These are phyloP conservation scores for Gandaritis pyraliata DNA, from an alignment of 2,888 invertebrate species.

Conservation along the genomic window DNA sequence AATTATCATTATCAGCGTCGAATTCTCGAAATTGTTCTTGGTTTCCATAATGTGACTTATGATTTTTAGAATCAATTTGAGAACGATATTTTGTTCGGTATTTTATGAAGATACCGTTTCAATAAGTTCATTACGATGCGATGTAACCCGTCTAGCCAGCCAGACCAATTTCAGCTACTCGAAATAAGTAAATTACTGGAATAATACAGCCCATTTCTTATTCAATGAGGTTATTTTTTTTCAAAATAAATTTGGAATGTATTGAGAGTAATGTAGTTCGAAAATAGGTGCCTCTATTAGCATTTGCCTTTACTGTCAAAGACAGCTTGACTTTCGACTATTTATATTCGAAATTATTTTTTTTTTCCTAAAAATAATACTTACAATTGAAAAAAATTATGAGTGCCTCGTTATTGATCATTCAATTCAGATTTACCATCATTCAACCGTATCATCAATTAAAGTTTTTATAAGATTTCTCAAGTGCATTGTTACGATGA, in stretches of 20 bases:
- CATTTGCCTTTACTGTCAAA: too few relatives aligned
- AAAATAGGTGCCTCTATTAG: too few relatives aligned
- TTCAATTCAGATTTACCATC: constrained; percentile 8
- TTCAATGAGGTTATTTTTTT: too few relatives aligned
- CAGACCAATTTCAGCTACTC: constrained; percentile 2
- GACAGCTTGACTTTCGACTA: too few relatives aligned
- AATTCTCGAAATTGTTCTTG: too few relatives aligned
- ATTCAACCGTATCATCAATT: constrained; percentile 11
- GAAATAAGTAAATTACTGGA: background rate
- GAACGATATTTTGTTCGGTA: background rate
- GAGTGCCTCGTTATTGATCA: background rate
- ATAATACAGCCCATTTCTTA: background rate
- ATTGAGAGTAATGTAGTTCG: too few relatives aligned
- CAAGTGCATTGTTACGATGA: constrained; percentile 10
- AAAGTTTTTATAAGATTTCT: constrained; percentile 15
- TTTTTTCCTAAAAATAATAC: background rate
- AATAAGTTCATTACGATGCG: background rate
- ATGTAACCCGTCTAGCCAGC: background rate
- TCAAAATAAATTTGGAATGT: background rate
- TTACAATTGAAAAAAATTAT: background rate
- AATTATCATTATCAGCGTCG: too few relatives aligned
- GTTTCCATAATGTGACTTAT: too few relatives aligned
- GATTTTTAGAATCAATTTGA: background rate
- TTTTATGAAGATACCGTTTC: background rate
- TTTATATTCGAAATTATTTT: too few relatives aligned